Conservation (phyloP, 2,797 vertebrate genomes). For the Brotogeris chrysoptera region DNA sequence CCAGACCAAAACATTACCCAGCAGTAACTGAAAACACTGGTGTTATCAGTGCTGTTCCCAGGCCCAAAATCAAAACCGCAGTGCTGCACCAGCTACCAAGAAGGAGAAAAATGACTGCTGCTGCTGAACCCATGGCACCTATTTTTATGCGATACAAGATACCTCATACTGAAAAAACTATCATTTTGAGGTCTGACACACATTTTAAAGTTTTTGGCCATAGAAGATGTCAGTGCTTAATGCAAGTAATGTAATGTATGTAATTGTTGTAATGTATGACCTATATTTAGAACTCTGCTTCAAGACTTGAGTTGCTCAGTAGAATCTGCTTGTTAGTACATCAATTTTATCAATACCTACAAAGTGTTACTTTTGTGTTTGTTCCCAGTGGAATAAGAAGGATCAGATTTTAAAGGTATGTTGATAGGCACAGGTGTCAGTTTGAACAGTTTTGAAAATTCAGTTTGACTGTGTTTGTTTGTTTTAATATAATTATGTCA, state of each 20-base stretch:
- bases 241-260: neutral
- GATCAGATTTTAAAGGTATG: neutral
- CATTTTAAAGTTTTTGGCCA: neutral
- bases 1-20: too few species aligned
- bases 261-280: neutral
- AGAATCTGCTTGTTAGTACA: neutral
- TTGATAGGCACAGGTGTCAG: neutral
- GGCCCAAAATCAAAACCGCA: too few species aligned
- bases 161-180: neutral
- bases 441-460: neutral
- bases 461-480: accelerated
- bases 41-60: too few species aligned
- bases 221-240: neutral
- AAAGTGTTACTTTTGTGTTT: neutral
- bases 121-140: too few species aligned
- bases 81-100: too few species aligned
- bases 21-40: too few species aligned
- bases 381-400: neutral
- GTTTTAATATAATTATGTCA: neutral
- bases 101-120: too few species aligned
- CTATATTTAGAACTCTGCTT: neutral
- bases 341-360: neutral
- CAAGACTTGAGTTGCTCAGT: neutral
- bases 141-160: neutral
- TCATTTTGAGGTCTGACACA: neutral